A percentile compares a stretch with the other conserved stretches of the same genome.
These are phyloP conservation scores for Melipona beecheii DNA, from an alignment of 2,888 invertebrate species.

Conservation along the genomic window DNA sequence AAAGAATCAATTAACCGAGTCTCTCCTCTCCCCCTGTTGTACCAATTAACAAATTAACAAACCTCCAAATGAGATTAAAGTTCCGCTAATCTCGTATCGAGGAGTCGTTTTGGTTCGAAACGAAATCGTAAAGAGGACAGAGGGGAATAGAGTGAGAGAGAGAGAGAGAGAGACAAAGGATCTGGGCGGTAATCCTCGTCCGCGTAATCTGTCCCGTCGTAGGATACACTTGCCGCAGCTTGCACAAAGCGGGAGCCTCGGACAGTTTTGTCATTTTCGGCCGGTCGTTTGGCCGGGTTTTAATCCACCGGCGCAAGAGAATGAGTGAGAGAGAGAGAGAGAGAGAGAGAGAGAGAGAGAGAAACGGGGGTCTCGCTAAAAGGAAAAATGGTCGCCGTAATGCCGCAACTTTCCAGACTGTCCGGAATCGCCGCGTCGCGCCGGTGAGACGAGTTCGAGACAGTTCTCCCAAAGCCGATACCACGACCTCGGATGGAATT, in stretches of 20 bases:
- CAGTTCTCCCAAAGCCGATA: conserved; percentile 69
- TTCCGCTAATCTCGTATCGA: neutral
- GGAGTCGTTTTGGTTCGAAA: neutral
- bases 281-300: conserved; percentile 51
- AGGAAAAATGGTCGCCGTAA: conserved; percentile 67
- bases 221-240: conserved; percentile 28
- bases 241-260: conserved; percentile 22
- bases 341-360: too few species aligned
- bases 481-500: conserved; percentile 63
- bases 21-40: neutral
- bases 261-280: conserved; percentile 55
- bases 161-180: neutral
- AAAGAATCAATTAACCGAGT: neutral
- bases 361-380: conserved; percentile 21
- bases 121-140: neutral
- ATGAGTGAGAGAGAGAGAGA: too few species aligned
- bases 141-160: too few species aligned
- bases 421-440: conserved; percentile 47
- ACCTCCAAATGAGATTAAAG: neutral
- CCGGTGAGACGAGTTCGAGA: conserved; percentile 65
- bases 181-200: conserved; percentile 1
- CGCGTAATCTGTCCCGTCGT: conserved; percentile 8
- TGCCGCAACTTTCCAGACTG: conserved; percentile 72
- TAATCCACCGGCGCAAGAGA: conserved; percentile 31
- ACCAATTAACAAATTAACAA: neutral